Conservation (phyloP, 2,113 vertebrate species). For the Tursiops truncatus region DNA sequence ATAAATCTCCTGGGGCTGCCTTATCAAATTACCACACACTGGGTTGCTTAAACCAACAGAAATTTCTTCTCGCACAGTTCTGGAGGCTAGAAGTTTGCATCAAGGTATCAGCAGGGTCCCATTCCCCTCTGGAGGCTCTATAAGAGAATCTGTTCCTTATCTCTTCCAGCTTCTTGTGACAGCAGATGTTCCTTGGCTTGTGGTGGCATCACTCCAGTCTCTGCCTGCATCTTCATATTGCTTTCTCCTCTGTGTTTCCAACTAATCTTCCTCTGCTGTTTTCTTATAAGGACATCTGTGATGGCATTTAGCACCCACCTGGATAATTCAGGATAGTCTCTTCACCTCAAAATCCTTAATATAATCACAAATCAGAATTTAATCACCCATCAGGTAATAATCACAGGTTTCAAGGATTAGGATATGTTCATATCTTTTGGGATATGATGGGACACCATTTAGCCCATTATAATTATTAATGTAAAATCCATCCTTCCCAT, state of each 20-base stretch:
- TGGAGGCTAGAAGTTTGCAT: neutral
- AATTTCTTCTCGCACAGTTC: neutral
- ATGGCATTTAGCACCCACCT: neutral
- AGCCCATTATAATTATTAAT: neutral
- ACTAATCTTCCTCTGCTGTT: neutral
- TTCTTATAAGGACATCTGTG: neutral
- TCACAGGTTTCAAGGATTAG: neutral
- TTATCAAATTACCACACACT: neutral
- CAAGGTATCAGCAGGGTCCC: neutral
- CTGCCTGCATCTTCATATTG: neutral
- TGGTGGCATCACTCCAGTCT: neutral
- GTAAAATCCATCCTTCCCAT: neutral
- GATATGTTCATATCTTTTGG: neutral
- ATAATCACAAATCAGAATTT: neutral
- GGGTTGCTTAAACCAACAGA: neutral
- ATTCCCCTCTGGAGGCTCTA: neutral
- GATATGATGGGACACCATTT: neutral
- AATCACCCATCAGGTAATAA: neutral
- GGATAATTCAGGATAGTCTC: neutral
- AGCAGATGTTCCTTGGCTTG: neutral
- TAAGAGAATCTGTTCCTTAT: neutral
- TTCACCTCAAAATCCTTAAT: neutral
- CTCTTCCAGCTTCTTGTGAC: neutral
- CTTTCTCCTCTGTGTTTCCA: neutral
- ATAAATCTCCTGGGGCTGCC: neutral